Base-by-base conservation (phyloP, 2,797 vertebrate species). In the Enteromius viviparus region DNA sequence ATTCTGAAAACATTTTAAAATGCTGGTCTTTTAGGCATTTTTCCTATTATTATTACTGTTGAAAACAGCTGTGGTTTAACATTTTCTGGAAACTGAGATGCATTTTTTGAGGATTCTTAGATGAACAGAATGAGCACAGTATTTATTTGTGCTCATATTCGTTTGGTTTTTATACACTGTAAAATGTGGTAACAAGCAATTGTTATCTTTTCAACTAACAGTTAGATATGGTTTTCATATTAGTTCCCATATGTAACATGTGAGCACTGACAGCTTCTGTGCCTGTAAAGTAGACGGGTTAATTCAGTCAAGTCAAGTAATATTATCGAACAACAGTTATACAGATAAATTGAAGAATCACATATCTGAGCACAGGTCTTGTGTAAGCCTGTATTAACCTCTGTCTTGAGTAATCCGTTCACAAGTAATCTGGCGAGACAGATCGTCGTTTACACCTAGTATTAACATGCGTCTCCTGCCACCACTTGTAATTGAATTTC, bases 381-480 rank as follows among this genome's bases (percentile, higher is more conserved):
- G 19, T 14, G 47, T 34, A 53, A 7, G 29, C 47, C 47, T 74
- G 29, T 34, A 74, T 74, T 74, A 74, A 74, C 71, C 11, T 53
- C 71, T 34, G 47, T 53, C 2, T 74, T 7, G 1, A 51, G 70
- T 51, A 34, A 72, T 71, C 42, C 8, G 3, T 47, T 71, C 23
- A 47, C 69, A 29, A 42, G 69, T 55, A 75, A 75, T 76, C 49
- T 58, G 19, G 51, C 9, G 14, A 76, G 51, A 55, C 32, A 58
- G 51, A 76, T 76, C 34, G 1, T 34, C 4, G 1, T 62, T 62
- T 60, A 45, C 71, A 53, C 17, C 53, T n/a, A 42, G 74, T 58
- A 58, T 76, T 76, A 76, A 23, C 74, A 76, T 76, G 74, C 74
- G 26, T 60, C 29, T 74, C 29, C 49, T 34, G 19, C 21, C 49